phyloP scores from a whole-genome alignment of 2,888 invertebrate genomes.

The Spilarctia lutea region DNA sequence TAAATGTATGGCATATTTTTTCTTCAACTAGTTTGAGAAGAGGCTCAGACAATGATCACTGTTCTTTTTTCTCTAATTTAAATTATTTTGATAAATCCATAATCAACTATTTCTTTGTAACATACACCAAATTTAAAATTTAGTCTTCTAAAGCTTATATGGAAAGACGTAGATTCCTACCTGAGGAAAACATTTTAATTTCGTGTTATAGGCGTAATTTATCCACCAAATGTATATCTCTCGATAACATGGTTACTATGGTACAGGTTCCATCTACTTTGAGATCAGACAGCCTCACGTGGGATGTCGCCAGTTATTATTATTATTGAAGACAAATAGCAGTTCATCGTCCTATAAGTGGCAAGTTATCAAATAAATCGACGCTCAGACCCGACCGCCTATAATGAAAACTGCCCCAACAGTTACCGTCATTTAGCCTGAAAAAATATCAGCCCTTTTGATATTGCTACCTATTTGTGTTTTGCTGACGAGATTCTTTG shows the following conservation, averaged over 20 bases:
- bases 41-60: too few species aligned
- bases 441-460: constrained; percentile 35
- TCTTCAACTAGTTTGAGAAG: too few species aligned
- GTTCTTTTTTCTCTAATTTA: too few species aligned
- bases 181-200: too few species aligned
- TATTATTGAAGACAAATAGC: constrained; percentile 47
- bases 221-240: too few species aligned
- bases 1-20: too few species aligned
- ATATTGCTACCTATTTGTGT: constrained; percentile 20
- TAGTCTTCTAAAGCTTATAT: too few species aligned
- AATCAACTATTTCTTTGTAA: too few species aligned
- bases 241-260: not conserved
- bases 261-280: not conserved
- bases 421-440: constrained; percentile 46
- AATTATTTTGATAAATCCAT: too few species aligned
- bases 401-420: constrained; percentile 44
- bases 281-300: not conserved
- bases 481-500: constrained; percentile 7
- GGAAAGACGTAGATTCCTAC: too few species aligned
- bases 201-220: too few species aligned
- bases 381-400: constrained; percentile 24
- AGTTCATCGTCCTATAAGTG: constrained; percentile 41
- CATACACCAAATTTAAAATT: too few species aligned
- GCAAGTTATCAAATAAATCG: constrained; percentile 56
- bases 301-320: not conserved